phyloP scores from a whole-genome alignment of 2,113 vertebrate species.

The Kryptolebias marmoratus region DNA sequence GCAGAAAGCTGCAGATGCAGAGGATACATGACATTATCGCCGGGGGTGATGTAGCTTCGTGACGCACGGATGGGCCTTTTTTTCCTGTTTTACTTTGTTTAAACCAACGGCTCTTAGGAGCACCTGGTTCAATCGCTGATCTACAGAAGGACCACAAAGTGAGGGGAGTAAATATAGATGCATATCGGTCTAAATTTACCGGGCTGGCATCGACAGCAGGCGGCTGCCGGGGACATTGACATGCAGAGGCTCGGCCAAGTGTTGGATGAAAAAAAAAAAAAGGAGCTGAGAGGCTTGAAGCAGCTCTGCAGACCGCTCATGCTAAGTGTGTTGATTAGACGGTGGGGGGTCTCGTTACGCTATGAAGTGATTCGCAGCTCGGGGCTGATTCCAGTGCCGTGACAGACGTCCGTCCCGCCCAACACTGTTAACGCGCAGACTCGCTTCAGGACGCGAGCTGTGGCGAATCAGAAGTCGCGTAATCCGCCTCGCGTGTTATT shows the following conservation, averaged over 20 bases:
- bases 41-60: background rate
- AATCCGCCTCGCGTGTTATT: constrained; percentile 3
- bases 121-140: background rate
- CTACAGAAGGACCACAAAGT: background rate
- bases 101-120: background rate
- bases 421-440: constrained; percentile 14
- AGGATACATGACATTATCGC: background rate
- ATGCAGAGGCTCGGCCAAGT: constrained; percentile 47
- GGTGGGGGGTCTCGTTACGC: constrained; percentile 19
- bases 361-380: constrained; percentile 41
- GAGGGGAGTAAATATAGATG: constrained; percentile 4
- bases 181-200: constrained; percentile 31
- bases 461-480: background rate
- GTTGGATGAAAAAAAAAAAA: constrained; percentile 16
- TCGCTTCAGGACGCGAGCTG: background rate
- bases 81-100: background rate
- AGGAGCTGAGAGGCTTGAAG: constrained; percentile 31
- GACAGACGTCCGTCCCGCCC: background rate
- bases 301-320: constrained; percentile 44
- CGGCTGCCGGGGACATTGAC: constrained; percentile 33
- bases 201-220: constrained; percentile 12
- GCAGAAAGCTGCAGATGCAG: background rate
- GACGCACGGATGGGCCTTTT: background rate
- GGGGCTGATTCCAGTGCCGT: constrained; percentile 3
- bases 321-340: constrained; percentile 55